These are phyloP conservation scores for Mormyrus proboscirostris DNA, from an alignment of 2,797 vertebrate species.

Conservation along the genomic window DNA sequence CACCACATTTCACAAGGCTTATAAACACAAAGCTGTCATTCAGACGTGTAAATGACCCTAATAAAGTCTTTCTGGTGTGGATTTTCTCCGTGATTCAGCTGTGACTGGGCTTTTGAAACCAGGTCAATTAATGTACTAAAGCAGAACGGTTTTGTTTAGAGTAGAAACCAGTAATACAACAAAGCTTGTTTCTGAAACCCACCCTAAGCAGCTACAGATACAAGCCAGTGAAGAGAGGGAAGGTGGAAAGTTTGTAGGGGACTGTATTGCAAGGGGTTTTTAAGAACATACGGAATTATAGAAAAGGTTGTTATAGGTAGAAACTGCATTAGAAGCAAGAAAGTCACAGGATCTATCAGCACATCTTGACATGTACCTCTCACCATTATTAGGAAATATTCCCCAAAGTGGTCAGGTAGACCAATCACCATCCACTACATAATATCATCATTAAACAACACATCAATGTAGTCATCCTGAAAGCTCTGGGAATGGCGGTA, in stretches of 20 bases:
- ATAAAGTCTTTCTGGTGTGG: not conserved
- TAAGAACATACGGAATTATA: not conserved
- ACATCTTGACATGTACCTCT: not conserved
- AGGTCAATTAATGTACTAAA: conserved; percentile 3
- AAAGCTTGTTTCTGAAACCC: not conserved
- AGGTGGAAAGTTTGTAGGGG: not conserved
- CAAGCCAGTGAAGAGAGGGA: not conserved
- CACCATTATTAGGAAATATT: not conserved
- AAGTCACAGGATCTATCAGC: not conserved
- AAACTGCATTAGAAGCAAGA: not conserved
- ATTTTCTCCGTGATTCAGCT: not conserved
- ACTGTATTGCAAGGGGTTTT: not conserved
- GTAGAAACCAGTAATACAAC: not conserved
- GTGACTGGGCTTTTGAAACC: not conserved
- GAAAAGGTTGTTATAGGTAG: not conserved
- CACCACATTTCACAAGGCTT: not conserved
- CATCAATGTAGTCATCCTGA: not conserved
- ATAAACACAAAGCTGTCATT: not conserved
- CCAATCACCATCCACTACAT: not conserved
- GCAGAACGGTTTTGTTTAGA: not conserved
- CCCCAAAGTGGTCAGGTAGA: not conserved
- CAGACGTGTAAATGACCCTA: not conserved
- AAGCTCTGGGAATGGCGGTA: not conserved
- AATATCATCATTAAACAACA: not conserved
- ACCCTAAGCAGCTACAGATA: not conserved